Percentiles rank a stretch among this genome's conserved stretches.
These are phyloP conservation scores for Pitta sordida DNA, from an alignment of 2,113 vertebrate genomes.

Conservation along the genomic window DNA sequence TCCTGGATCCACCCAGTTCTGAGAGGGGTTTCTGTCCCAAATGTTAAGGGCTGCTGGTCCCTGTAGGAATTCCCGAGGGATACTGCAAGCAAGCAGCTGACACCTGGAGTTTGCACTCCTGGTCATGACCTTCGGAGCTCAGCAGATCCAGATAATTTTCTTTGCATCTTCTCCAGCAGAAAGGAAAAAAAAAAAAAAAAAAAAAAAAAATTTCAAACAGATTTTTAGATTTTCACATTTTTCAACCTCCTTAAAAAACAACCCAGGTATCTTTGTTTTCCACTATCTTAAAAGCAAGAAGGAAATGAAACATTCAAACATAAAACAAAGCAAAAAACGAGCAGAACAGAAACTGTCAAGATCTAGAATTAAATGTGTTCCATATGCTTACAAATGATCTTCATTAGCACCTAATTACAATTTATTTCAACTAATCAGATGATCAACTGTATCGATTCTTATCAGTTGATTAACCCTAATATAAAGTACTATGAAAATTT, in stretches of 20 bases:
- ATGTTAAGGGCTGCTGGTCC: rapidly evolving
- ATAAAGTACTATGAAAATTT: background rate
- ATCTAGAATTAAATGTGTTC: background rate
- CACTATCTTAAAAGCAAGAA: background rate
- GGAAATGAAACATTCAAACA: background rate
- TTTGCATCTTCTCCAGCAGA: background rate
- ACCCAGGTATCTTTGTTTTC: background rate
- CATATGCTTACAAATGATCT: slow-evolving; percentile 37
- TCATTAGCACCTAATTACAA: slow-evolving; percentile 56
- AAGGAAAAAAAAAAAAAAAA: no score
- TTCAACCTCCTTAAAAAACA: background rate
- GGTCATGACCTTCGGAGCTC: background rate
- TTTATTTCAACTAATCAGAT: slow-evolving; percentile 54
- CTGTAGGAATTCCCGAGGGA: background rate
- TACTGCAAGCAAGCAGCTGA: background rate
- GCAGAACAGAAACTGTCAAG: background rate
- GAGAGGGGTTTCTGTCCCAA: background rate
- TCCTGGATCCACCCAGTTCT: background rate
- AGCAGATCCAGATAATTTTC: background rate
- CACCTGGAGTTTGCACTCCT: background rate
- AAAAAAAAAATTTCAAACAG: background rate
- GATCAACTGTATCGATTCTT: slow-evolving; percentile 48
- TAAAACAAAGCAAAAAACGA: background rate
- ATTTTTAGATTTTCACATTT: background rate
- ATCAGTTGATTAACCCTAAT: slow-evolving; percentile 43